A percentile compares a stretch with the other conserved stretches of the same genome.
These are phyloP conservation scores for Petaurus breviceps DNA, from an alignment of 2,113 vertebrate species.

Conservation along the genomic window DNA sequence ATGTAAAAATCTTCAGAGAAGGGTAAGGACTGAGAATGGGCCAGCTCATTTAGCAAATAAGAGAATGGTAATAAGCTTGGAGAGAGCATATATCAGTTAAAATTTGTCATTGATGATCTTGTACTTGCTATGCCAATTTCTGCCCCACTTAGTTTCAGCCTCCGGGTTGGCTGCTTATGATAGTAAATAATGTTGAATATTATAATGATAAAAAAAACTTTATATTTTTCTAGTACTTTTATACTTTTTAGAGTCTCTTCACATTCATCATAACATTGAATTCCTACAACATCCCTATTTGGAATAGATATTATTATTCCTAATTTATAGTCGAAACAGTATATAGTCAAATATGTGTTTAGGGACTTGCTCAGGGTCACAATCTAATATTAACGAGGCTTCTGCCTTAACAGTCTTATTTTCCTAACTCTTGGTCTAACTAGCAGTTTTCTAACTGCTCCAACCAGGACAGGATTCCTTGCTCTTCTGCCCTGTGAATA, in stretches of 20 bases:
- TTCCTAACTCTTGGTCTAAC: neutral
- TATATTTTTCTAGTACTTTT: neutral
- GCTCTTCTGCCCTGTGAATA: neutral
- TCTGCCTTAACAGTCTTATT: fast-evolving
- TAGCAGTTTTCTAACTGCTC: neutral
- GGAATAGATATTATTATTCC: fast-evolving
- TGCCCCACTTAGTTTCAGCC: neutral
- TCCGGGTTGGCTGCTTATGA: neutral
- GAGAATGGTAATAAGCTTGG: neutral
- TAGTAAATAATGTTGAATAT: neutral
- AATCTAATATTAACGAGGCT: fast-evolving
- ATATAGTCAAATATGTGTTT: neutral
- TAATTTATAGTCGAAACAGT: neutral
- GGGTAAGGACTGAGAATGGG: neutral
- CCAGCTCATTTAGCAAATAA: neutral
- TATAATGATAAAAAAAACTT: neutral
- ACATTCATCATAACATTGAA: neutral
- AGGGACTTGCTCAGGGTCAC: neutral
- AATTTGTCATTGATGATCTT: neutral
- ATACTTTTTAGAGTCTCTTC: neutral
- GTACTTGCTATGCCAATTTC: neutral
- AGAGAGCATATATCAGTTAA: neutral
- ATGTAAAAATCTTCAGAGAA: neutral
- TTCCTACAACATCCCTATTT: too few relatives aligned
- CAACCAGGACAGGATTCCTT: neutral